phyloP scores from a whole-genome alignment of 1,140 invertebrate genomes.

The Chironomus striatipennis region DNA sequence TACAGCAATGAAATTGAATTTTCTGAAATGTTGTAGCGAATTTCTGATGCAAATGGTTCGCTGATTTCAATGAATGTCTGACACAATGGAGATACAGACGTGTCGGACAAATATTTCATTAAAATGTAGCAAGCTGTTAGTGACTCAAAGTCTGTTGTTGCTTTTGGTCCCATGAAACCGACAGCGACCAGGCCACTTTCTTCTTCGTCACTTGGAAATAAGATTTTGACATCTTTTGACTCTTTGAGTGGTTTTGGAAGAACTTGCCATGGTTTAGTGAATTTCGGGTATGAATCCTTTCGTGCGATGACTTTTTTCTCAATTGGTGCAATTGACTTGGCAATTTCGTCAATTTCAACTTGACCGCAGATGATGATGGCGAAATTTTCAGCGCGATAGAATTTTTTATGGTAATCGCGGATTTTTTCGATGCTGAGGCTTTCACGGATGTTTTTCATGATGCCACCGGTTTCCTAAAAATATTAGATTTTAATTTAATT shows the following conservation, averaged over 20 bases:
- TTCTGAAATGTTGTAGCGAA: conserved; percentile 58
- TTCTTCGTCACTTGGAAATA: conserved; percentile 79
- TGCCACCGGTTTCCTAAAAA: conserved; percentile 62
- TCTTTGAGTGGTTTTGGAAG: conserved; percentile 52
- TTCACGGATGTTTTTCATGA: conserved; percentile 67
- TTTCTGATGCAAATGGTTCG: conserved; percentile 71
- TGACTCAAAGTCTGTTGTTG: conserved; percentile 46
- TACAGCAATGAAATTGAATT: conserved; percentile 61
- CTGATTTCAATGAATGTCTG: conserved; percentile 75
- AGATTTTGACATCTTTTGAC: conserved; percentile 39
- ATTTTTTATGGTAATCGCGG: conserved; percentile 69
- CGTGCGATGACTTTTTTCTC: conserved; percentile 66
- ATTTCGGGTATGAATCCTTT: conserved; percentile 34
- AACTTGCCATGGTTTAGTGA: conserved; percentile 66
- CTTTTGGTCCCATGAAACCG: conserved; percentile 76
- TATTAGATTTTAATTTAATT: too few species aligned
- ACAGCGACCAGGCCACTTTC: conserved; percentile 71
- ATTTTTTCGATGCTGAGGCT: conserved; percentile 32
- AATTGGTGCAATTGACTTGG: conserved; percentile 58
- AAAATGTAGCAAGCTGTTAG: conserved; percentile 59
- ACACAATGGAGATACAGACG: conserved; percentile 73
- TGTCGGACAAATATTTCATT: conserved; percentile 76
- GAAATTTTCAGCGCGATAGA: conserved; percentile 86
- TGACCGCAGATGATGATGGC: conserved; percentile 75
- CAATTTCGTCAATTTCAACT: conserved; percentile 66